These are phyloP conservation scores for Columba livia DNA, from an alignment of 2,113 vertebrate species.

Conservation along the genomic window DNA sequence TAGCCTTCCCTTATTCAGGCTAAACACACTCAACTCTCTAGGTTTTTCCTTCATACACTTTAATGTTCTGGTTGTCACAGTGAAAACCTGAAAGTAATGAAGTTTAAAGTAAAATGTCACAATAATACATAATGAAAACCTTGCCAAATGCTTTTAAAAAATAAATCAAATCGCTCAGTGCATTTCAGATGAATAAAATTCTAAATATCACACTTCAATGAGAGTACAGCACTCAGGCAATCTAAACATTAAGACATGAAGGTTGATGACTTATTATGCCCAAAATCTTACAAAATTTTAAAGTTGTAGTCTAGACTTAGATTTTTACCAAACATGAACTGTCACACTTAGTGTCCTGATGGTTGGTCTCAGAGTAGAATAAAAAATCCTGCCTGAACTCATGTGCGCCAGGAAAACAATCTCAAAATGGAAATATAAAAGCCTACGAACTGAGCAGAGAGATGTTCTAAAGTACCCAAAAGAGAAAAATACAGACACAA, in stretches of 20 bases:
- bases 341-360: neutral
- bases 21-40: too few species aligned
- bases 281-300: neutral
- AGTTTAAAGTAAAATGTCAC: neutral
- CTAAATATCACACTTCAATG: neutral
- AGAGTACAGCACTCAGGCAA: neutral
- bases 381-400: neutral
- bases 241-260: neutral
- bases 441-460: neutral
- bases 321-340: neutral
- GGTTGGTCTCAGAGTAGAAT: neutral
- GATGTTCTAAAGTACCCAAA: neutral
- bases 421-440: neutral
- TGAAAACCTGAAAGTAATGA: neutral
- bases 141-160: neutral
- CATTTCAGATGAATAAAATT: neutral
- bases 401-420: neutral
- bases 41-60: neutral
- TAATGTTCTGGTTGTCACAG: neutral
- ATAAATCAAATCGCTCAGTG: neutral
- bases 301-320: neutral
- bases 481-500: neutral
- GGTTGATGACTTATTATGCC: neutral
- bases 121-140: neutral
- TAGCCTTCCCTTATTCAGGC: too few species aligned